Base-by-base conservation (phyloP, 2,113 vertebrate genomes). In the Rhabdomys dilectus region DNA sequence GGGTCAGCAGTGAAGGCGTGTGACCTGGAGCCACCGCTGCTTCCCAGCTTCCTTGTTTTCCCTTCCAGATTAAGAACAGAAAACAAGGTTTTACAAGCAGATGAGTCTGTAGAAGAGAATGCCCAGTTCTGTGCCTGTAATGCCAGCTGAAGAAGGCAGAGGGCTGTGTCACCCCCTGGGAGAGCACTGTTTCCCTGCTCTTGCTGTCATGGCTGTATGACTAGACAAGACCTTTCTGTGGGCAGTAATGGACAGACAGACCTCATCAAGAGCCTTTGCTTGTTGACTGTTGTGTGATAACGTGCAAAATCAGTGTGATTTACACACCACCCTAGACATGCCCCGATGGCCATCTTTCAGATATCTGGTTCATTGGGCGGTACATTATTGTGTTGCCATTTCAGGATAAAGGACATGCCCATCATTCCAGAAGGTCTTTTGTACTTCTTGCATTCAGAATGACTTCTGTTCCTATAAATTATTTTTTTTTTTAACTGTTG, bases 11-110 rank as follows among this genome's bases (percentile, higher is more conserved):
- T 22, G 58, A 48, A 10, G 66, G 7, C 34, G 68, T 64, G 77
- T 64, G 68, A 85, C 64, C 3, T 48, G 42, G 53, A 29, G 58
- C 85, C 19, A 70, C 72, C 31, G 1, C 2, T 73, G 7, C 66
- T 60, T 29, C 66, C 34, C 45, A 53, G 11, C n/a, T 78, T 24
- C 7, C 26, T 86, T 82, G 7, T 39, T 68, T 88, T 84, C 82
- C 24, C 80, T 91, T 88, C 22, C 36, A 92, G n/a, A 36, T 86
- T 77, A 56, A 85, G 42, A 88, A 82, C 72, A 88, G 45, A 39
- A 80, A 94, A 36, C 78, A 84, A 36, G n/a, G 24, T 66, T 86
- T 60, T 85, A 42, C 3, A 56, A 56, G 39, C 88, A 17, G 58
- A 62, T 56, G 1, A 11, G 64, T 3, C 56, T 77, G 2, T 89